Base-by-base conservation (phyloP, 2,888 invertebrate species). In the Drosophila mettleri region DNA sequence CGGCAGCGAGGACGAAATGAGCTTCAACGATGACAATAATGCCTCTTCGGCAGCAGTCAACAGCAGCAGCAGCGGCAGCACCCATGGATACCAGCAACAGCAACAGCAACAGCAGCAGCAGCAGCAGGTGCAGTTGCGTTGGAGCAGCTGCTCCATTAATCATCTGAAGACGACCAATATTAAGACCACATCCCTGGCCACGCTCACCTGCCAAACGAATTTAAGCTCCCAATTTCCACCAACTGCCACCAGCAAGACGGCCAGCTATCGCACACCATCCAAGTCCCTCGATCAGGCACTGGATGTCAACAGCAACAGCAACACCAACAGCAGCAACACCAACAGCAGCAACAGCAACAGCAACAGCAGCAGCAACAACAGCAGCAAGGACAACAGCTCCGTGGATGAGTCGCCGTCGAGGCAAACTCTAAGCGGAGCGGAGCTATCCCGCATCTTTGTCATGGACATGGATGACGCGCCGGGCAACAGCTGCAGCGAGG, bases 11-110 rank as follows among this genome's bases (percentile, higher is more conserved):
- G 92, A 92, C 58, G 91, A 92, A 67, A 85, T 86, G 62, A 90
- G 91, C 80, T 89, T 90, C 74, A 90, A 89, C 69, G 91, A 91
- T 83, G 91, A 92, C 89, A 91, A 91, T 91, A 92, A 91, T 78
- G 67, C 74, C 29, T 73, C 81, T 74, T 63, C 78, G 69, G 54
- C 62, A 18, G 54, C 74, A 57, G 29, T 34, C 55, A 20, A 10
- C 54, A 33, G 34, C 39, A 41, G 10, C 39, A 12, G 39, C 31
- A 68, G 33, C 67, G 65, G 29, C 60, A 43, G n/a, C 43, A 14
- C 43, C 9, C 58, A 76, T 51, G 39, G 74, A 49, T 16, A 45
- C 12, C 66, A 73, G 29, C 72, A 67, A 9, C 66, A 71, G 2
- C 65, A 65, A 7, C 73, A 71, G 14, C 72, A 67, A 9, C 66